Percentiles rank a stretch among this genome's conserved stretches.
These are phyloP conservation scores for Sussaba pulchella DNA, from an alignment of 2,888 invertebrate genomes.

Conservation along the genomic window DNA sequence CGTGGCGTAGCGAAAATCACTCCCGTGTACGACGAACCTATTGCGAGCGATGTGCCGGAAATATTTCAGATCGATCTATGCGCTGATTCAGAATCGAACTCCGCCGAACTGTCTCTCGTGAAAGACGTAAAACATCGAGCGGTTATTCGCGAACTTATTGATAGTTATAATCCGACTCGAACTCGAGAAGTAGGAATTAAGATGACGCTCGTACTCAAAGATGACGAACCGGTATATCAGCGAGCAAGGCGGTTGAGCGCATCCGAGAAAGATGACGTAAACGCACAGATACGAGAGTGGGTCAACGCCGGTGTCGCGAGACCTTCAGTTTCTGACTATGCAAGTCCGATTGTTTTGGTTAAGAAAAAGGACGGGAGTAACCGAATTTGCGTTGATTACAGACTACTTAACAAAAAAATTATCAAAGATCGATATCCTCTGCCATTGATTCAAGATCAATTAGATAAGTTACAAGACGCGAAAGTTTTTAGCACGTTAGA, in stretches of 20 bases:
- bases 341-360: slow-evolving; percentile 72
- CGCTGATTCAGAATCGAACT: no score
- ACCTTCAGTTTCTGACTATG: slow-evolving; percentile 41
- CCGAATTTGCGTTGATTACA: slow-evolving; percentile 79
- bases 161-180: no score
- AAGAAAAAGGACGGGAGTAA: slow-evolving; percentile 69
- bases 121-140: no score
- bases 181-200: slow-evolving; percentile 68
- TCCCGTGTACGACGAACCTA: no score
- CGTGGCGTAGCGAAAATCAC: no score
- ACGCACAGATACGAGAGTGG: slow-evolving; percentile 75
- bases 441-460: slow-evolving; percentile 58
- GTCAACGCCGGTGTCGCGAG: slow-evolving; percentile 72
- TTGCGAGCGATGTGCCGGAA: no score
- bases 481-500: slow-evolving; percentile 66
- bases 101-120: no score
- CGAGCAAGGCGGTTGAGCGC: slow-evolving; percentile 71
- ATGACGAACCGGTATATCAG: slow-evolving; percentile 73
- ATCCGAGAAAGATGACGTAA: slow-evolving; percentile 71
- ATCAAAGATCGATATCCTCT: slow-evolving; percentile 68
- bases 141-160: no score
- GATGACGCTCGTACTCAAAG: slow-evolving; percentile 74
- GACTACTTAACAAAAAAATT: slow-evolving; percentile 77
- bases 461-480: slow-evolving; percentile 52
- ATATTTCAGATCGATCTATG: no score